Evolutionary conservation across 2,797 vertebrate species (phyloP), one percentile per base, ranked within the genome.

Genomic region (Tadarida brasiliensis): DNA sequence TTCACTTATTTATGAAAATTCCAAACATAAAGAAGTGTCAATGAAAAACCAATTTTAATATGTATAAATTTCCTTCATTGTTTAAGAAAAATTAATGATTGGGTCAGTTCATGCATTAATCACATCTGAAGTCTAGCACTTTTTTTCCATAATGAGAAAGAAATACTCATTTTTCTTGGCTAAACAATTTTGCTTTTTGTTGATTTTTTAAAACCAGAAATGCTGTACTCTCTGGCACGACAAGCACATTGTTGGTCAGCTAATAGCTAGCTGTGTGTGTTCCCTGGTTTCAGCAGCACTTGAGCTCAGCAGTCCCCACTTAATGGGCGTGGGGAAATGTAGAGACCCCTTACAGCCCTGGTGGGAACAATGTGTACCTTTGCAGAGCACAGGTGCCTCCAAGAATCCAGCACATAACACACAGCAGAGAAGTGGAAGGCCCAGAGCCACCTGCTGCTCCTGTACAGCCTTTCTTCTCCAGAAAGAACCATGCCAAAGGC

Each of bases 81-180:
- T 70, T 86, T 93, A 87, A 81, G 56, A 95, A 67, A 92, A 86
- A 82, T 47, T 59, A 95, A 77, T 84, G 47, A 33, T n/a, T 87
- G 59, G 44, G 10, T 16, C 57, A 91, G 56, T 91, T 90, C 59
- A 90, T 49, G 16, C 76, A 85, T 81, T 92, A 81, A 76, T 90
- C 65, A 73, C 11, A 92, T 67, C 94, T 94, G 73, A 85, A 94
- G 44, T 76, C 49, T 95, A 83, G 63, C 11, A 47, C 30, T 61
- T 70, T 94, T 87, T 76, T 85, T 85, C 49, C 39, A 86, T 81
- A 74, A 68, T 49, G 61, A 94, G 20, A 84, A 87, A 61, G 39
- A 97, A 96, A 92, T 85, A 81, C 5, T 94, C 26, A 71, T 85
- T 96, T 84, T 95, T 94, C 24, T 83, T 91, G 28, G 44, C 24